Evolutionary conservation across 1,140 invertebrate genomes (phyloP).

Genomic region (Drosophila mayri): DNA sequence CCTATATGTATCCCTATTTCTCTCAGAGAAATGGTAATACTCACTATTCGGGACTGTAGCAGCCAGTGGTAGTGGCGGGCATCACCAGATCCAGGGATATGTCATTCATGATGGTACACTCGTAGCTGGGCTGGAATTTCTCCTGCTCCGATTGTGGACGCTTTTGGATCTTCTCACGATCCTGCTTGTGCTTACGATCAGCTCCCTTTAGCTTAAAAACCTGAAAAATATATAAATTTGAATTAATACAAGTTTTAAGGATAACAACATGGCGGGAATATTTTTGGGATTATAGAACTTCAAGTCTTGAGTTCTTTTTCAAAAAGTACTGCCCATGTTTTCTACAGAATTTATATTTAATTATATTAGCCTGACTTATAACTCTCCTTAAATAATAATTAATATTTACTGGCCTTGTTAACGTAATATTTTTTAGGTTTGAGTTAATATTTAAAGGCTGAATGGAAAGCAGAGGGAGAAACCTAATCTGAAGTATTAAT

Average conservation of each 20-base stretch:
- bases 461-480: not conserved
- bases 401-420: not conserved
- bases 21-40: conserved; percentile 19
- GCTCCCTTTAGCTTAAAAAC: conserved; percentile 97
- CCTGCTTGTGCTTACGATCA: conserved; percentile 98
- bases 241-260: not conserved
- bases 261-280: not conserved
- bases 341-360: not conserved
- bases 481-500: not conserved
- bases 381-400: not conserved
- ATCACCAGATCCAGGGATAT: conserved; percentile 86
- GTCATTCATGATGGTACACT: conserved; percentile 96
- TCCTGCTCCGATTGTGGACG: conserved; percentile 94
- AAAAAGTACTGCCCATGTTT: not conserved
- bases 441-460: no score
- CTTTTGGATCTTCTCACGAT: conserved; percentile 97
- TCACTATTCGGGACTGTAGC: conserved; percentile 85
- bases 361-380: not conserved
- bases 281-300: not conserved
- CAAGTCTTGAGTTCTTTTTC: not conserved
- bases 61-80: conserved; percentile 62
- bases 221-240: conserved; percentile 37
- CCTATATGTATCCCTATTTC: not conserved
- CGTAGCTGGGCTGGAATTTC: conserved; percentile 97
- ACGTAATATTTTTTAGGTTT: not conserved